Evolutionary conservation across 1,140 invertebrate genomes (phyloP).

Genomic region (Drosophila kanapiae): DNA sequence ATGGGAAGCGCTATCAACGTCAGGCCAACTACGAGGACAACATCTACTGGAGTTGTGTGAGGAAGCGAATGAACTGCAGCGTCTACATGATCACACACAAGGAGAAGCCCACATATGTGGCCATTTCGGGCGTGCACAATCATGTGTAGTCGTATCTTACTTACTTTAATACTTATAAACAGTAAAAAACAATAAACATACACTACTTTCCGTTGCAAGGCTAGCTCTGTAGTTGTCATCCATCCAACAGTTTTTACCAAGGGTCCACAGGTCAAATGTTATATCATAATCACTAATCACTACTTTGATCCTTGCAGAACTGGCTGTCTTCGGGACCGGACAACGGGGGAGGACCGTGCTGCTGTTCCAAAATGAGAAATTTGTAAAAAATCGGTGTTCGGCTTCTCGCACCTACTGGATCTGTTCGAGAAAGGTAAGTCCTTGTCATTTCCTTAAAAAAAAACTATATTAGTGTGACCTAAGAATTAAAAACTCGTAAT

Average conservation of each 20-base stretch:
- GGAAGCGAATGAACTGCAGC: conserved; percentile 23
- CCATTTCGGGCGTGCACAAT: conserved; percentile 69
- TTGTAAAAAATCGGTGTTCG: conserved; percentile 80
- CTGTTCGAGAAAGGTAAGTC: conserved; percentile 73
- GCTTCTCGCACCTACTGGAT: conserved; percentile 82
- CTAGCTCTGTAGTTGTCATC: conserved; percentile 25
- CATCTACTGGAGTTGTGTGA: conserved; percentile 56
- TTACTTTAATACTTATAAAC: conserved; percentile 5
- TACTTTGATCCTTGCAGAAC: conserved; percentile 58
- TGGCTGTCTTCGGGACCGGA: conserved; percentile 75
- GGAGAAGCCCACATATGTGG: conserved; percentile 64
- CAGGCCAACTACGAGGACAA: conserved; percentile 34
- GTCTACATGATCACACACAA: conserved; percentile 62
- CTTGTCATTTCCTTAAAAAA: not conserved
- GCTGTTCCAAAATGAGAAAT: conserved; percentile 71
- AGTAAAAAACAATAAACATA: conserved; percentile 28
- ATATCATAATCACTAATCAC: not conserved
- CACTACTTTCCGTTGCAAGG: not conserved
- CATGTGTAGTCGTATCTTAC: conserved; percentile 35
- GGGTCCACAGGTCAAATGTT: not conserved
- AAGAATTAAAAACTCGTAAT: not conserved
- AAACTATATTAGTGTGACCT: not conserved
- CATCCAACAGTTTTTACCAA: not conserved
- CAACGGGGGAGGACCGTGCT: conserved; percentile 77
- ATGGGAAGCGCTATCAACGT: conserved; percentile 42